Evolutionary conservation across 2,888 invertebrate genomes (phyloP), one percentile per base, ranked within the genome.

Genomic region (Muscina levida): DNA sequence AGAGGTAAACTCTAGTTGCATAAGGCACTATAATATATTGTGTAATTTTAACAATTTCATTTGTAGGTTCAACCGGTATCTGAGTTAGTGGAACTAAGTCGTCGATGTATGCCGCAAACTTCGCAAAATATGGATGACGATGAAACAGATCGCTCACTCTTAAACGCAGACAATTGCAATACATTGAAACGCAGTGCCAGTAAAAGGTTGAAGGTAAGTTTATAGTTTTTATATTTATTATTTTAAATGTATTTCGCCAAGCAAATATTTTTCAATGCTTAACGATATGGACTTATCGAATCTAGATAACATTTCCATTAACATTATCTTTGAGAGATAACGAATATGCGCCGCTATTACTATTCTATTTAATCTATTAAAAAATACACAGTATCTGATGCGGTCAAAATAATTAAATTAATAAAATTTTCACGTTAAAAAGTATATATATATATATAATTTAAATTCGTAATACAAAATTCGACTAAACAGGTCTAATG

Each of bases 11-110:
- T 4, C n/a, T n/a, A 31, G 15, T 31, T 59, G 17, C 10, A 10
- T 2, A 51, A 51, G 24, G 24, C 17, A 62, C 26, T 11, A n/a
- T n/a, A 67, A 39, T 15, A 62, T 57, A 8, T 48, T 57, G 17
- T 56, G 2, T 51, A 22, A 77, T 17, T 5, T 75, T 62, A 67
- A n/a, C n/a, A 39, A 48, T 70, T 59, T 71, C n/a, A 24, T 74
- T 51, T 62, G 31, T 91, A 96, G 96, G 98, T 98, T 82, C 97
- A 98, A 91, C 97, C 97, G 48, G 97, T 98, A 83, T 95, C 97
- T 0, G 98, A 98, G 91, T 91, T 98, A 85, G 95, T 96, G 85
- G 98, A 98, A 91, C 90, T 98, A 85, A 97, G 96, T 81, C 93
- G 96, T 84, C 92, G 97, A 71, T 95, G 93, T 77, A 91, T 91